These are phyloP conservation scores for Melanotaenia boesemani DNA, from an alignment of 2,797 vertebrate species.

Conservation along the genomic window DNA sequence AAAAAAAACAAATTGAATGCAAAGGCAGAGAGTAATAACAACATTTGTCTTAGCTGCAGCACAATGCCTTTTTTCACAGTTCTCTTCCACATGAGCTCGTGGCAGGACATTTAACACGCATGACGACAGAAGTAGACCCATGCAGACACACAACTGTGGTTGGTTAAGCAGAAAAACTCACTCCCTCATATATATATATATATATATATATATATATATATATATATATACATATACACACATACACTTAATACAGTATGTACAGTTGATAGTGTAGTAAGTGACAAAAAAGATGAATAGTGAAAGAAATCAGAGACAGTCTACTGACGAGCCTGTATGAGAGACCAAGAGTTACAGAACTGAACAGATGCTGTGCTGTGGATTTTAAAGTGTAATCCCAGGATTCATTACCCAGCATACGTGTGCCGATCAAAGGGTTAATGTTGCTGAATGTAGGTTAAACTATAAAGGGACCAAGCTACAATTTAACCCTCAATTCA, in stretches of 20 bases:
- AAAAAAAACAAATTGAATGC: conserved; percentile 84
- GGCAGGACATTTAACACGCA: conserved; percentile 54
- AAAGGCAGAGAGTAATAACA: conserved; percentile 81
- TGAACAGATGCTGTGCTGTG: conserved; percentile 62
- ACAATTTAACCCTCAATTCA: conserved; percentile 15
- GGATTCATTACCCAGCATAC: conserved; percentile 49
- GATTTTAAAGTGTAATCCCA: conserved; percentile 64
- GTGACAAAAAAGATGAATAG: neutral
- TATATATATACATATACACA: too few species aligned
- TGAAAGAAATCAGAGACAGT: neutral
- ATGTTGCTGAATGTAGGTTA: conserved; percentile 66
- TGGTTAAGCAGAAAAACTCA: conserved; percentile 7
- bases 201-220: too few species aligned
- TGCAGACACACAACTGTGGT: conserved; percentile 20
- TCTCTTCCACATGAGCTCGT: conserved; percentile 67
- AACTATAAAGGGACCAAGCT: conserved; percentile 33
- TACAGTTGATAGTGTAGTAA: too few species aligned
- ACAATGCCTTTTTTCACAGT: conserved; percentile 69
- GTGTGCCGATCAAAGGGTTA: conserved; percentile 58
- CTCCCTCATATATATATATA: too few species aligned
- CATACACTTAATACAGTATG: too few species aligned
- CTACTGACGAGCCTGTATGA: neutral
- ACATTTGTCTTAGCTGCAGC: conserved; percentile 80
- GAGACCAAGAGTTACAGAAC: conserved; percentile 3
- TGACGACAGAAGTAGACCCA: conserved; percentile 49